Conservation (phyloP, 1,140 invertebrate species). For the Elysia chlorotica region DNA sequence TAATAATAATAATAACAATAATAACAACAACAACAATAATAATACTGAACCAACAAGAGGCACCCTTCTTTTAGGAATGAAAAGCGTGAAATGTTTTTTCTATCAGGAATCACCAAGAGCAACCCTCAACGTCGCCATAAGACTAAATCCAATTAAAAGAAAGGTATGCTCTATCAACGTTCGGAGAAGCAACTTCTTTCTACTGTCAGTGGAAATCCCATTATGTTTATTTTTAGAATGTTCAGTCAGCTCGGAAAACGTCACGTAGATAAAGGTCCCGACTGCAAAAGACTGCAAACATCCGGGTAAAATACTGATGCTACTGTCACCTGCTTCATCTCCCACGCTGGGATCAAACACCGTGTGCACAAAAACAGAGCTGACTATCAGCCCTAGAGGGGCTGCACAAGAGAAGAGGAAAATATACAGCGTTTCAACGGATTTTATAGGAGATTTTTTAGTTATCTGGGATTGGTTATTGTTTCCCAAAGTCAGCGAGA, state of each 20-base stretch:
- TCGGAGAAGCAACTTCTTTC: too few relatives aligned
- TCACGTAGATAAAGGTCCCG: slow-evolving; percentile 12
- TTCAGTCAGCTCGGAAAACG: background rate
- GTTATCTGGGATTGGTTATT: background rate
- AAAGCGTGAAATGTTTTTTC: too few relatives aligned
- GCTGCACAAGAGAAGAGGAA: slow-evolving; percentile 3
- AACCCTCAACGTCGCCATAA: slow-evolving; percentile 4
- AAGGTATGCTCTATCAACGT: background rate
- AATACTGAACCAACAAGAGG: too few relatives aligned
- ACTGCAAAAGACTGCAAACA: slow-evolving; percentile 12
- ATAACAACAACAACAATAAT: too few relatives aligned
- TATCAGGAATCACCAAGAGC: background rate
- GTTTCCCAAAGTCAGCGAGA: slow-evolving; percentile 1
- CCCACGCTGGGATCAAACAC: background rate
- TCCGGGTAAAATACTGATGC: background rate
- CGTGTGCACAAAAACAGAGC: slow-evolving; percentile 4
- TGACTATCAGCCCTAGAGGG: background rate
- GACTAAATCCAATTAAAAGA: background rate
- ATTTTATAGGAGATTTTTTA: too few relatives aligned
- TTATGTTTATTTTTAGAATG: too few relatives aligned
- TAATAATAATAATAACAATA: too few relatives aligned
- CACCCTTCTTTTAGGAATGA: too few relatives aligned
- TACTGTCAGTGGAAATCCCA: background rate
- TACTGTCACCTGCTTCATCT: background rate
- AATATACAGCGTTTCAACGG: background rate